phyloP scores from a whole-genome alignment of 2,797 vertebrate species.

The Melanotaenia boesemani region DNA sequence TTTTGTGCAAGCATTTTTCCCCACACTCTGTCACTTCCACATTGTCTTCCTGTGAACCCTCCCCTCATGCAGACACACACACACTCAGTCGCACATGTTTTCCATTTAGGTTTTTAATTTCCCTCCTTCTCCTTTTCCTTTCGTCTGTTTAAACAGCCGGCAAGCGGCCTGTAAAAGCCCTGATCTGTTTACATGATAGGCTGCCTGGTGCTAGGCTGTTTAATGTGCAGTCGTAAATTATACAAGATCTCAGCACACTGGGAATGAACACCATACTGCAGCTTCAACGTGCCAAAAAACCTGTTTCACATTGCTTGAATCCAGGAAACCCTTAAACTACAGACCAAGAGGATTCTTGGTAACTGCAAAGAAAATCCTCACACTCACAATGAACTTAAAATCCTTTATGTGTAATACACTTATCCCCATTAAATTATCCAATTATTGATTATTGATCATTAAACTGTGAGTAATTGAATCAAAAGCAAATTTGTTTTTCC shows the following conservation, averaged over 20 bases:
- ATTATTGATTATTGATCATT: slow-evolving; percentile 20
- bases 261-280: slow-evolving; percentile 69
- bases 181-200: slow-evolving; percentile 82
- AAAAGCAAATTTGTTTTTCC: slow-evolving; percentile 41
- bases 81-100: slow-evolving; percentile 77
- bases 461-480: slow-evolving; percentile 17
- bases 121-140: slow-evolving; percentile 90
- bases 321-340: slow-evolving; percentile 46
- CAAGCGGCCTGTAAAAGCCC: slow-evolving; percentile 77
- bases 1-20: slow-evolving; percentile 63
- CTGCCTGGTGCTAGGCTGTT: slow-evolving; percentile 80
- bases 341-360: slow-evolving; percentile 38
- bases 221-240: slow-evolving; percentile 81
- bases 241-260: slow-evolving; percentile 74
- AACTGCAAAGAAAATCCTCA: slow-evolving; percentile 17
- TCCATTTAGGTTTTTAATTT: slow-evolving; percentile 90
- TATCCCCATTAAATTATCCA: slow-evolving; percentile 17
- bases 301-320: slow-evolving; percentile 62
- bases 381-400: slow-evolving; percentile 20
- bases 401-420: neutral
- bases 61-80: slow-evolving; percentile 39
- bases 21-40: slow-evolving; percentile 89
- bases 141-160: slow-evolving; percentile 82
- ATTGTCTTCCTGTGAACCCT: slow-evolving; percentile 80
- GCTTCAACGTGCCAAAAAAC: slow-evolving; percentile 71